phyloP scores from a whole-genome alignment of 2,113 vertebrate species.

The Caranx melampygus region DNA sequence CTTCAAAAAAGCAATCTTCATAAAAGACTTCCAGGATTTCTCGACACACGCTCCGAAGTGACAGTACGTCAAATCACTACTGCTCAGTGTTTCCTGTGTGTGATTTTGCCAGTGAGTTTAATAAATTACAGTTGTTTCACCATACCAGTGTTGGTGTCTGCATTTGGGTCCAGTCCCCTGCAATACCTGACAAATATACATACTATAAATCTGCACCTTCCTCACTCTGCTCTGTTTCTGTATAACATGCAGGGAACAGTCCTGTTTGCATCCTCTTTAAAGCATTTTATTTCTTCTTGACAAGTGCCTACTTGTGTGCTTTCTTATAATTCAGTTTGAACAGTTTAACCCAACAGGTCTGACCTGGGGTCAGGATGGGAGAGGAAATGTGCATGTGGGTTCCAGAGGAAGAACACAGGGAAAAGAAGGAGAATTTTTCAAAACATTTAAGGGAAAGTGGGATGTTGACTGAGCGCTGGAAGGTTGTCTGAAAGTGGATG shows the following conservation, averaged over 20 bases:
- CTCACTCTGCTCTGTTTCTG: background rate
- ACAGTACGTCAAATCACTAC: too few species aligned
- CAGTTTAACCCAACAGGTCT: conserved; percentile 40
- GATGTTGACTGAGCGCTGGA: conserved; percentile 58
- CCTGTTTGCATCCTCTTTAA: conserved; percentile 45
- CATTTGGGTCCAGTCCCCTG: too few species aligned
- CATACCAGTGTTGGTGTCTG: too few species aligned
- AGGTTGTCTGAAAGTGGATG: conserved; percentile 62
- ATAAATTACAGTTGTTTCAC: too few species aligned
- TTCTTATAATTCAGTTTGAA: conserved; percentile 41
- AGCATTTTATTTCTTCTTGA: conserved; percentile 36
- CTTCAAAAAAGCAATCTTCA: too few species aligned
- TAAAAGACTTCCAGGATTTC: too few species aligned
- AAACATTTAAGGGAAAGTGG: conserved; percentile 22
- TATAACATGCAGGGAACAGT: background rate
- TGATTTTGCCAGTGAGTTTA: too few species aligned
- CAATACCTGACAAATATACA: too few species aligned
- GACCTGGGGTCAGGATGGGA: conserved; percentile 26
- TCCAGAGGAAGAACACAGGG: conserved; percentile 17
- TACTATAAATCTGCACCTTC: too few species aligned
- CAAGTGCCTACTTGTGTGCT: conserved; percentile 1
- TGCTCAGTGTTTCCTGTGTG: too few species aligned
- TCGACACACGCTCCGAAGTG: too few species aligned
- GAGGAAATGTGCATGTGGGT: background rate
- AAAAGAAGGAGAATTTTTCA: conserved; percentile 29